Conservation (phyloP, 2,797 vertebrate species). For the Buceros bicornis region DNA sequence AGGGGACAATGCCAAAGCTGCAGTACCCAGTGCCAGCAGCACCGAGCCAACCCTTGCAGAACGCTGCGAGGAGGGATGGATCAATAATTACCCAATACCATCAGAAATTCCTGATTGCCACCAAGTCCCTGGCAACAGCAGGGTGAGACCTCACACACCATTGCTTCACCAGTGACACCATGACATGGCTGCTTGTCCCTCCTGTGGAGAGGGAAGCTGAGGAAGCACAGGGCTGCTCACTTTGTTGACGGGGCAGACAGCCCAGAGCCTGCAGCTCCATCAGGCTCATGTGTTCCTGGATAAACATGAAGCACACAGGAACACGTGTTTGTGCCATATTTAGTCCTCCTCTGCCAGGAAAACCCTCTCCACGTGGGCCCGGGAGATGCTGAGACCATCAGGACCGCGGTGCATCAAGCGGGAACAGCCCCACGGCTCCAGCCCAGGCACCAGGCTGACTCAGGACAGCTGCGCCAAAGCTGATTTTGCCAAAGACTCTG, state of each 20-base stretch:
- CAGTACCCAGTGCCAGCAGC: rapidly evolving
- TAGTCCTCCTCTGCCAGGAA: background rate
- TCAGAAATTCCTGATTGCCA: background rate
- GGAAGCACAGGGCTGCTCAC: rapidly evolving
- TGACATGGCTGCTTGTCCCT: background rate
- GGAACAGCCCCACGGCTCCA: background rate
- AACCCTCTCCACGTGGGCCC: background rate
- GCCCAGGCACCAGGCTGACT: background rate
- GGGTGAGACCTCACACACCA: background rate
- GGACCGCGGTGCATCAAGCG: rapidly evolving
- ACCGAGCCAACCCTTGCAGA: rapidly evolving
- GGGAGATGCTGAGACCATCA: background rate
- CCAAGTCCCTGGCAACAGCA: background rate
- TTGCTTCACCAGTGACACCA: background rate
- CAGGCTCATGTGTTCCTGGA: rapidly evolving
- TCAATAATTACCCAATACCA: background rate
- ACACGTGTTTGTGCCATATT: background rate
- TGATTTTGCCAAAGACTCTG: constrained; percentile 6
- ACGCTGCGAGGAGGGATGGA: background rate
- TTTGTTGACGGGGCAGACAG: background rate
- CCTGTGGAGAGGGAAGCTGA: rapidly evolving
- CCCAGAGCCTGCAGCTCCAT: background rate
- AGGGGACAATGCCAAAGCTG: background rate
- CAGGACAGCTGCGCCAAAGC: constrained; percentile 48
- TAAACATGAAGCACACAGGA: background rate